Conservation (phyloP, 2,113 vertebrate genomes). For the Beaufortia kweichowensis region DNA sequence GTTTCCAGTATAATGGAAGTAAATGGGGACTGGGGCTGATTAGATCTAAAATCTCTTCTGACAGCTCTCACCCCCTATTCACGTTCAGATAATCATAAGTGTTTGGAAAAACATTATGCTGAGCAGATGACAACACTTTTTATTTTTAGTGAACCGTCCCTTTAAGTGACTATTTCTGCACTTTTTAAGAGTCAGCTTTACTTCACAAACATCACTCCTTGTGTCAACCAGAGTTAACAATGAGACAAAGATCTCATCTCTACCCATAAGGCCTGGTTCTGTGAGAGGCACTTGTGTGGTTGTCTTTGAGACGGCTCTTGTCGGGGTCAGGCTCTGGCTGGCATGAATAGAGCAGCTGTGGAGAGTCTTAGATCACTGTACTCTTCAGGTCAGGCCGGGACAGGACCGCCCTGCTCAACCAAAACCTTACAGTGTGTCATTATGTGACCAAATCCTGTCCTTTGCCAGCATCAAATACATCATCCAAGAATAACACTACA, state of each 20-base stretch:
- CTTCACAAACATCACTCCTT: not conserved
- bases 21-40: not conserved
- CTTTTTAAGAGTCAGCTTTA: not conserved
- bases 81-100: too few species aligned
- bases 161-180: too few species aligned
- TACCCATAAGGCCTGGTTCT: not conserved
- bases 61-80: too few species aligned
- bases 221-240: not conserved
- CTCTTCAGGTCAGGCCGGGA: slow-evolving; percentile 63
- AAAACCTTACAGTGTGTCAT: slow-evolving; percentile 55
- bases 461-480: slow-evolving; percentile 11
- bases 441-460: slow-evolving; percentile 31
- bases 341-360: slow-evolving; percentile 48
- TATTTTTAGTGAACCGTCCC: too few species aligned
- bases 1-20: not conserved
- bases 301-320: slow-evolving; percentile 2
- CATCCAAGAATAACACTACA: slow-evolving; percentile 11
- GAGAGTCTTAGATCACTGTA: slow-evolving; percentile 50
- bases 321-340: not conserved
- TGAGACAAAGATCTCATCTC: slow-evolving; percentile 20
- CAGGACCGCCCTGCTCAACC: slow-evolving; percentile 52
- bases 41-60: too few species aligned
- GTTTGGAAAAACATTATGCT: too few species aligned
- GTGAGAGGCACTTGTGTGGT: slow-evolving; percentile 62
- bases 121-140: not conserved